Percentiles rank a stretch among this genome's conserved stretches.
These are phyloP conservation scores for Noctua comes DNA, from an alignment of 2,888 invertebrate genomes.

Conservation along the genomic window DNA sequence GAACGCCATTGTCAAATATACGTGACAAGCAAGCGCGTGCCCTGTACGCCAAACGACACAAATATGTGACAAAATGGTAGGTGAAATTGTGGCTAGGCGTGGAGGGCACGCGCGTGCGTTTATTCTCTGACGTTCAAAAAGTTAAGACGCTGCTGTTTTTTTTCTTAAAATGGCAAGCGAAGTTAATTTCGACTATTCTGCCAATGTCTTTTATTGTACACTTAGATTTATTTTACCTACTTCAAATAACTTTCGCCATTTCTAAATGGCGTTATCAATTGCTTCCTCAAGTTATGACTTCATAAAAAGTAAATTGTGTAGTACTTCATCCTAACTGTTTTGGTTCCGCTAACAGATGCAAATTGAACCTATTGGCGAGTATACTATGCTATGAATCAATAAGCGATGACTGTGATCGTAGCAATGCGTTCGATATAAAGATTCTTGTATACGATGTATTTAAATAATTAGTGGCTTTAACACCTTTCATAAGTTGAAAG, in stretches of 20 bases:
- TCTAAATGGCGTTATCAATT: no score
- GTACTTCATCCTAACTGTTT: conserved; percentile 30
- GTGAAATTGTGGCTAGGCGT: no score
- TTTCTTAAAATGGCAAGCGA: not conserved
- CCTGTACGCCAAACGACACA: no score
- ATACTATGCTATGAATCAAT: conserved; percentile 46
- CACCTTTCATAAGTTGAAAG: not conserved
- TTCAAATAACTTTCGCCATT: not conserved
- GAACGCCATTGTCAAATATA: no score
- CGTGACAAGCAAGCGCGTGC: no score
- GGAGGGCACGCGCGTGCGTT: no score
- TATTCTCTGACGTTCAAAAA: no score
- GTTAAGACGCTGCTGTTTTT: not conserved
- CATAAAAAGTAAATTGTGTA: conserved; percentile 8
- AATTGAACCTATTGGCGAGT: conserved; percentile 39
- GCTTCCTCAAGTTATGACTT: conserved; percentile 15
- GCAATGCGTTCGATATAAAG: conserved; percentile 18
- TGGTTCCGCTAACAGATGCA: conserved; percentile 45
- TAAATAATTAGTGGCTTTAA: not conserved
- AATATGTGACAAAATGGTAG: no score
- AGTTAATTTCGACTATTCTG: not conserved
- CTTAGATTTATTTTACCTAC: not conserved
- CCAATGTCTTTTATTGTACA: not conserved
- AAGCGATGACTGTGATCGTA: conserved; percentile 31
- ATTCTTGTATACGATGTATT: conserved; percentile 1